A percentile compares a stretch with the other conserved stretches of the same genome.
These are phyloP conservation scores for Rostratula benghalensis DNA, from an alignment of 2,113 vertebrate species.

Conservation along the genomic window DNA sequence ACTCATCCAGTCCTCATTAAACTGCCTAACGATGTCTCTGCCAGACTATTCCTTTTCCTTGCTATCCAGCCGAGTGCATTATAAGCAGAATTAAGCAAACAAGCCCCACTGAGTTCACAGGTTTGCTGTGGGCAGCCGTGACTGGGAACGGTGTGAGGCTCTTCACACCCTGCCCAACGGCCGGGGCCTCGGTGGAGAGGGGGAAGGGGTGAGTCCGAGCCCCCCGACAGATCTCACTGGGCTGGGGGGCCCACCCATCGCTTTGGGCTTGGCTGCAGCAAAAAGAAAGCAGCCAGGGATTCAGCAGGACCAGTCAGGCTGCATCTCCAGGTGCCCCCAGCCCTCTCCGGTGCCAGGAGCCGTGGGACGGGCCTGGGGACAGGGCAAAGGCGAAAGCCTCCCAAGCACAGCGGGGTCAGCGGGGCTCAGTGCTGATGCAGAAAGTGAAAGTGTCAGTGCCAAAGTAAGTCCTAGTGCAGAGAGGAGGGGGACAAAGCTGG, in stretches of 20 bases:
- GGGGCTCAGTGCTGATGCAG: not conserved
- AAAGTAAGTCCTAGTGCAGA: not conserved
- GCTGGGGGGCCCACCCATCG: not conserved
- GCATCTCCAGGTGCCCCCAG: not conserved
- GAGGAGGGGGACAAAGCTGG: not conserved
- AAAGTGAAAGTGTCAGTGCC: not conserved
- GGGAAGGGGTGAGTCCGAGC: not conserved
- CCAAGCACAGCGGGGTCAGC: not conserved
- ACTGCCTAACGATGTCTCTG: conserved; percentile 53
- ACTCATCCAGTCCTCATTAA: conserved; percentile 57
- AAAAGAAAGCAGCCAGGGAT: not conserved
- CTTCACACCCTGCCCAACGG: not conserved
- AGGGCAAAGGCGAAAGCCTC: not conserved
- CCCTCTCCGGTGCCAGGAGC: not conserved
- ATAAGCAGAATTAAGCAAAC: conserved; percentile 59
- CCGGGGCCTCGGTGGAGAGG: not conserved
- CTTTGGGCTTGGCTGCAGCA: not conserved
- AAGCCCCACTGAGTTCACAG: not conserved
- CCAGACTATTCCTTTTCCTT: conserved; percentile 54
- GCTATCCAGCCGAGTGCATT: conserved; percentile 49
- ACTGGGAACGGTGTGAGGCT: not conserved
- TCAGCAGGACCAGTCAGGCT: accelerated
- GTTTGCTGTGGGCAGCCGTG: conserved; percentile 16
- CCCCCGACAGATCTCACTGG: not conserved
- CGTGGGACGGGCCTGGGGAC: not conserved